Base-by-base conservation (phyloP, 2,797 vertebrate genomes). In the Dallia pectoralis region DNA sequence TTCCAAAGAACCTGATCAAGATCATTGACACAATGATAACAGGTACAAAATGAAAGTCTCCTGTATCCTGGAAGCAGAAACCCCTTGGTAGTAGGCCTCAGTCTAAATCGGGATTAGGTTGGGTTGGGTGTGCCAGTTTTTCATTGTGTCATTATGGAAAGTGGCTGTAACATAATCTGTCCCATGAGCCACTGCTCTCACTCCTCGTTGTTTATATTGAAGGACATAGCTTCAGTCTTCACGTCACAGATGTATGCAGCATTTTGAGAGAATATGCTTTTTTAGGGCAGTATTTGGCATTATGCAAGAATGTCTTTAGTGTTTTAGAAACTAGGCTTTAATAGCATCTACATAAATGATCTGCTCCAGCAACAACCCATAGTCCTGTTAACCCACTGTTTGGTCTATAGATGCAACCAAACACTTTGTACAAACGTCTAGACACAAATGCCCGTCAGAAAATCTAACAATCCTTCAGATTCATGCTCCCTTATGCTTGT, bases 11-110 rank as follows among this genome's bases (percentile, higher is more conserved):
- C n/a, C n/a, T n/a, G n/a, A n/a, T 22, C 11, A 27, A 25, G 53
- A 12, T 59, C 22, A 59, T 59, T 4, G 53, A 59, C 25, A 25
- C 22, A 59, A 59, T 22, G 11, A 59, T 14, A 25, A 59, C 22
- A n/a, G 40, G 14, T 44, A 44, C 40, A 44, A 69, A 51, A 51
- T 69, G 8, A 68, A 68, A 25, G 33, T 74, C 70, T 67, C 69
- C 74, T 64, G 40, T 47, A 32, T n/a, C 44, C 70, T 63, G 32
- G 30, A 72, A 40, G 15, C 62, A 29, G 11, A 27, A n/a, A 4
- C 44, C 48, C 12, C 29, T 61, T 56, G 64, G 61, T 14, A 27
- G 53, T 1, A 44, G 53, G 72, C 9, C 61, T 66, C 69, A 12
- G n/a, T 67, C 27, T 69, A 8, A 44, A 30, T 56, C 12, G 59